phyloP scores from a whole-genome alignment of 2,888 invertebrate genomes.

The Gryllus longicercus region DNA sequence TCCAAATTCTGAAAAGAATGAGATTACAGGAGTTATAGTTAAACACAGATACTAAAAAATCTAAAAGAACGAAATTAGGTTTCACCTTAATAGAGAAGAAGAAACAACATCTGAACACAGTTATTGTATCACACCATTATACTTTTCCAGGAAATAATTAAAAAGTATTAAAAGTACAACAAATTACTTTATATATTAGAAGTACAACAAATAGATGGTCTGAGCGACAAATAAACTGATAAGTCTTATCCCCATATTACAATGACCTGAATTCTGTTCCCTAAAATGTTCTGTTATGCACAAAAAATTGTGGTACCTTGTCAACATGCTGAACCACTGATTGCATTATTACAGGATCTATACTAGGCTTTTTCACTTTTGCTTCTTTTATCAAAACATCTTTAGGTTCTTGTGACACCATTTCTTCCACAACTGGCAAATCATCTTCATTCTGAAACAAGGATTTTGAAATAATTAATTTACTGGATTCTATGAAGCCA shows the following conservation, averaged over 20 bases:
- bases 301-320: not conserved
- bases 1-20: not conserved
- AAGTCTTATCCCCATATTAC: too few relatives aligned
- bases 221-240: too few relatives aligned
- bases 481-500: too few relatives aligned
- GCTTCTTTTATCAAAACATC: slow-evolving; percentile 49
- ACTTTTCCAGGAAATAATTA: too few relatives aligned
- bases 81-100: too few relatives aligned
- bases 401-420: slow-evolving; percentile 33
- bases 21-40: not conserved
- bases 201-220: too few relatives aligned
- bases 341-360: slow-evolving; percentile 11
- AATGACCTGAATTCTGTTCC: too few relatives aligned
- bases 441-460: slow-evolving; percentile 30
- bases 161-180: too few relatives aligned
- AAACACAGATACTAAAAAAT: not conserved
- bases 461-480: not conserved
- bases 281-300: too few relatives aligned
- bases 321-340: not conserved
- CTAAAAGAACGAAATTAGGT: not conserved
- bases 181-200: too few relatives aligned
- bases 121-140: too few relatives aligned
- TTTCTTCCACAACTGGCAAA: slow-evolving; percentile 35
- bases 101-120: too few relatives aligned
- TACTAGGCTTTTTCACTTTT: slow-evolving; percentile 42